phyloP scores from a whole-genome alignment of 1,140 invertebrate genomes.

The Kradibia gibbosae region DNA sequence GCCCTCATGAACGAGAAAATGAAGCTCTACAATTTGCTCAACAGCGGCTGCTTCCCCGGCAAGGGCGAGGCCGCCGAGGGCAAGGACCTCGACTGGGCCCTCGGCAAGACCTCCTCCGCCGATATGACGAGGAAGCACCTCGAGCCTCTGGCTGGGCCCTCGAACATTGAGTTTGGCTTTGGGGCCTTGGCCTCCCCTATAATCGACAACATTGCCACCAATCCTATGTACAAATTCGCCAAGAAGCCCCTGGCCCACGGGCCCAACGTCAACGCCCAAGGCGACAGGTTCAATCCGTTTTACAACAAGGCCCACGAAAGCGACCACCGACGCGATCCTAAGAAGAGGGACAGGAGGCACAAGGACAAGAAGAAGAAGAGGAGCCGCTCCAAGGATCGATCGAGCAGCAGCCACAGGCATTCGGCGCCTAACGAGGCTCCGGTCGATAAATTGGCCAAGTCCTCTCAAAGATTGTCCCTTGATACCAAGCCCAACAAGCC shows the following conservation, averaged over 20 bases:
- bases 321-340: constrained; percentile 34
- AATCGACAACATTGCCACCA: not conserved
- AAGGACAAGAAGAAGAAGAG: constrained; percentile 47
- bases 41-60: constrained; percentile 47
- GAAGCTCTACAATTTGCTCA: constrained; percentile 62
- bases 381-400: constrained; percentile 32
- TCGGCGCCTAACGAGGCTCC: not conserved
- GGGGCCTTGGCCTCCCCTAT: constrained; percentile 4
- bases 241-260: not conserved
- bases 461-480: not conserved
- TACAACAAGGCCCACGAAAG: not conserved
- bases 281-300: not conserved
- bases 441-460: constrained; percentile 23
- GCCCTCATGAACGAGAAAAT: constrained; percentile 68
- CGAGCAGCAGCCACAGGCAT: constrained; percentile 8
- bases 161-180: not conserved
- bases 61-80: not conserved
- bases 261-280: not conserved
- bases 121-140: not conserved
- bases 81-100: not conserved
- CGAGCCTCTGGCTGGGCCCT: not conserved
- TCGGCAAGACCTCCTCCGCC: not conserved
- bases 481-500: constrained; percentile 12
- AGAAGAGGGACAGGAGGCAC: constrained; percentile 51
- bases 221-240: not conserved